These are phyloP conservation scores for Dascyllus trimaculatus DNA, from an alignment of 2,113 vertebrate genomes.

Conservation along the genomic window DNA sequence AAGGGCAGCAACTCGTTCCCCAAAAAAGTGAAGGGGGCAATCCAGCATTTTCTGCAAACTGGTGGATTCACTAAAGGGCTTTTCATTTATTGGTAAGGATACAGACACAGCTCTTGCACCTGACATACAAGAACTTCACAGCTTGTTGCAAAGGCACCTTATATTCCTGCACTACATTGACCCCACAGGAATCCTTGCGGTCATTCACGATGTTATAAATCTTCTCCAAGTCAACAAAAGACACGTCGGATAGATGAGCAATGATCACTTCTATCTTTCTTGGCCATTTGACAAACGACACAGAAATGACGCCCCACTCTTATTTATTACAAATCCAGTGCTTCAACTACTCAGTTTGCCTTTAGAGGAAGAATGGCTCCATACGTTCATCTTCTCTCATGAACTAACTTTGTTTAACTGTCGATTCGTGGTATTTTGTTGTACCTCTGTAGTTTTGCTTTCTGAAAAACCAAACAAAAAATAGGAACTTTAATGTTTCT, in stretches of 20 bases:
- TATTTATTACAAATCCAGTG: too few species aligned
- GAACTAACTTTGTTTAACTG: background rate
- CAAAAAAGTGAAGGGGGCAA: too few species aligned
- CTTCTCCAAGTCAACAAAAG: background rate
- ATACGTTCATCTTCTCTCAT: too few species aligned
- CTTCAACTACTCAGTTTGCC: too few species aligned
- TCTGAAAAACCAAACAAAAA: background rate
- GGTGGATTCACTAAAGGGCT: background rate
- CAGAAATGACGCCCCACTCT: too few species aligned
- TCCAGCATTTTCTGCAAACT: slow-evolving; percentile 3
- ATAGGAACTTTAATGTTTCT: background rate
- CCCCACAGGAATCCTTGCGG: background rate
- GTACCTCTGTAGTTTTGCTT: too few species aligned
- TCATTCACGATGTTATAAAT: background rate
- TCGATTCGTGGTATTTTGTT: background rate
- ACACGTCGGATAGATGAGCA: background rate
- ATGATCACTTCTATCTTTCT: too few species aligned
- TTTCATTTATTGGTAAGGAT: background rate
- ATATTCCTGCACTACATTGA: background rate
- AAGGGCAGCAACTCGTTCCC: too few species aligned
- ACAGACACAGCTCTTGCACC: too few species aligned
- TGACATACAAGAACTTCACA: too few species aligned
- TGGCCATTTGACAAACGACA: background rate
- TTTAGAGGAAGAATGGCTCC: too few species aligned
- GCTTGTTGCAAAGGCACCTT: too few species aligned